These are phyloP conservation scores for Pachycephala philippinensis DNA, from an alignment of 2,113 vertebrate genomes.

Conservation along the genomic window DNA sequence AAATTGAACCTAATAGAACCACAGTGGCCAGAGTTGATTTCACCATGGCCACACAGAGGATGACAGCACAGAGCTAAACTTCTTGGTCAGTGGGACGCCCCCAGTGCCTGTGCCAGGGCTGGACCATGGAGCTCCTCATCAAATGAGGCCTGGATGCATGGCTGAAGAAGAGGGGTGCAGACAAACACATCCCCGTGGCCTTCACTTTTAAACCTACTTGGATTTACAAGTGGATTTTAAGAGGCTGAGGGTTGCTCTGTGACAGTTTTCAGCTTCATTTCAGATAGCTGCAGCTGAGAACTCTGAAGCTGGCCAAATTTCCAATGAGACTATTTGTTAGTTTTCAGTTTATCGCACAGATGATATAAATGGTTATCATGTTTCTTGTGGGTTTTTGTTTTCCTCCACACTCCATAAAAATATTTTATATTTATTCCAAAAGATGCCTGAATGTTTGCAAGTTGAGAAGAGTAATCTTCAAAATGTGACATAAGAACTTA, in stretches of 20 bases:
- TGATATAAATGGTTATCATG: background rate
- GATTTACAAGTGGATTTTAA: background rate
- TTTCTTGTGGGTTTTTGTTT: conserved; percentile 16
- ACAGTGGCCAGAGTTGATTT: background rate
- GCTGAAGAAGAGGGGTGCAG: background rate
- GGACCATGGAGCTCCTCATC: background rate
- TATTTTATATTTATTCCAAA: conserved; percentile 1
- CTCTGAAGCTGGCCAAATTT: background rate
- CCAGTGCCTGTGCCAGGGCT: background rate
- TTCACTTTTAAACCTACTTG: background rate
- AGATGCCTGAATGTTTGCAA: background rate
- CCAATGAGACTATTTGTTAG: background rate
- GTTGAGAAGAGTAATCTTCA: background rate
- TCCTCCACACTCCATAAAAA: background rate
- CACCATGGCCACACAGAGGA: background rate
- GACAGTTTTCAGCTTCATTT: background rate
- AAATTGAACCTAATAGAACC: background rate
- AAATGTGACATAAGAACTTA: background rate
- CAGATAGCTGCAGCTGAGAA: background rate
- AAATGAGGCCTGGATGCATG: rapidly evolving
- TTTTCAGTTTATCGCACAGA: background rate
- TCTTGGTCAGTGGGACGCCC: background rate
- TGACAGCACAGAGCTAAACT: background rate
- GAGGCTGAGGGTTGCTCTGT: background rate
- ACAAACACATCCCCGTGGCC: background rate